Conservation (phyloP, 2,888 invertebrate genomes). For the Notodonta ziczac region DNA sequence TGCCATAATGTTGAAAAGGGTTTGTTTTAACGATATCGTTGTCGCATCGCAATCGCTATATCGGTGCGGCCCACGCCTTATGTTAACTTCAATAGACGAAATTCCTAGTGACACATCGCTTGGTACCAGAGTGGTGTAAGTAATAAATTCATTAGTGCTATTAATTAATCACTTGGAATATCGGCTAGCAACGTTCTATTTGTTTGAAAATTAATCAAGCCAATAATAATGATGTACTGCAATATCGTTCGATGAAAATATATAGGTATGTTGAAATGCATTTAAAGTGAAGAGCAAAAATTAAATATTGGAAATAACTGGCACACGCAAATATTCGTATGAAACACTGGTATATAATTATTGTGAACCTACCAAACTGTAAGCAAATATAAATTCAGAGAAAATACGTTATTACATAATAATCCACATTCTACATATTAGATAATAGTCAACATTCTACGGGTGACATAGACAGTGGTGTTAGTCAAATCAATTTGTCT, state of each 20-base stretch:
- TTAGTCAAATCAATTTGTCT: conserved; percentile 52
- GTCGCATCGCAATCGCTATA: too few relatives aligned
- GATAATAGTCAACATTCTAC: conserved; percentile 25
- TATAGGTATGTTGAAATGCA: conserved; percentile 18
- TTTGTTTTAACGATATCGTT: too few relatives aligned
- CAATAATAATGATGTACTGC: conserved; percentile 31
- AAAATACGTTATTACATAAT: conserved; percentile 23
- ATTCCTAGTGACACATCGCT: conserved; percentile 12
- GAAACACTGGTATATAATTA: conserved; percentile 49
- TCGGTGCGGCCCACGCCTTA: background rate
- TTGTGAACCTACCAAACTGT: conserved; percentile 67
- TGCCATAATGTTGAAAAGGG: too few relatives aligned
- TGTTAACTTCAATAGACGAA: conserved; percentile 19
- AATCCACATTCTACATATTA: conserved; percentile 19
- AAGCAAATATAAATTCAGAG: conserved; percentile 54
- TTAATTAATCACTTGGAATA: conserved; percentile 18
- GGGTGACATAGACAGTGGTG: conserved; percentile 16
- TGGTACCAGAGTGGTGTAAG: background rate
- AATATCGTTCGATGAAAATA: conserved; percentile 29
- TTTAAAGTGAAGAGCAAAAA: conserved; percentile 32
- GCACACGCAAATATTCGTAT: conserved; percentile 64
- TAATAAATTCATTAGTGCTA: background rate
- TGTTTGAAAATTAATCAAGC: conserved; percentile 42
- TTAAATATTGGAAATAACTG: conserved; percentile 49
- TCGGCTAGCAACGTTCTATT: conserved; percentile 29